phyloP scores from a whole-genome alignment of 2,113 vertebrate genomes.

The Nyctibius bracteatus region DNA sequence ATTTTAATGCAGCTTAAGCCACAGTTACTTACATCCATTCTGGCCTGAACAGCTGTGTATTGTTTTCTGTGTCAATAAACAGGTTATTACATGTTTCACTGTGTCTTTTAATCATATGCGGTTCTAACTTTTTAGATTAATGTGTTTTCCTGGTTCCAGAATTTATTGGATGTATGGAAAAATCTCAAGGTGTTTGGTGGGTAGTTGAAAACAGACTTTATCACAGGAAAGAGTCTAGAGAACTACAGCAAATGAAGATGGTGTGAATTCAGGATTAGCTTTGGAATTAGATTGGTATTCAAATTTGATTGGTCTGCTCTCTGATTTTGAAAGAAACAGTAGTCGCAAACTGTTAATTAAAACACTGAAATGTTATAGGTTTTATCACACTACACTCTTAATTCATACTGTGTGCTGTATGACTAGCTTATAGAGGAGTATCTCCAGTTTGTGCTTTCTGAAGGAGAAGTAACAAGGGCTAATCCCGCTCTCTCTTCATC shows the following conservation, averaged over 20 bases:
- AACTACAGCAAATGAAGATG: background rate
- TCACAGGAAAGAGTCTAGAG: background rate
- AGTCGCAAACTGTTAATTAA: background rate
- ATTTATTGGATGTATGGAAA: background rate
- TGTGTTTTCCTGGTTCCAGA: background rate
- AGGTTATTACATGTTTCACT: background rate
- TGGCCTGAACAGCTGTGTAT: background rate
- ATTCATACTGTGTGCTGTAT: background rate
- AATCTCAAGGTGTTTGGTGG: background rate
- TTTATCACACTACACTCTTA: background rate
- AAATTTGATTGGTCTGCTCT: background rate
- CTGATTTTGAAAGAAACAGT: background rate
- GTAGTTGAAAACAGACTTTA: background rate
- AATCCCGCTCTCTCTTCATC: conserved; percentile 4
- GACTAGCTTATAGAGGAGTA: background rate
- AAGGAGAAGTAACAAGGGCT: background rate
- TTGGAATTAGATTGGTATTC: background rate
- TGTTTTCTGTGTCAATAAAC: background rate
- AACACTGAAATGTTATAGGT: background rate
- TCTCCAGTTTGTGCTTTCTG: accelerated
- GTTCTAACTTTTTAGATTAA: background rate
- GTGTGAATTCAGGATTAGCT: background rate
- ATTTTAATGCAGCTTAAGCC: background rate
- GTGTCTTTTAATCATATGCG: background rate
- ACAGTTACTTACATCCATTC: background rate